These are phyloP conservation scores for Platanista minor DNA, from an alignment of 2,113 vertebrate genomes.

Conservation along the genomic window DNA sequence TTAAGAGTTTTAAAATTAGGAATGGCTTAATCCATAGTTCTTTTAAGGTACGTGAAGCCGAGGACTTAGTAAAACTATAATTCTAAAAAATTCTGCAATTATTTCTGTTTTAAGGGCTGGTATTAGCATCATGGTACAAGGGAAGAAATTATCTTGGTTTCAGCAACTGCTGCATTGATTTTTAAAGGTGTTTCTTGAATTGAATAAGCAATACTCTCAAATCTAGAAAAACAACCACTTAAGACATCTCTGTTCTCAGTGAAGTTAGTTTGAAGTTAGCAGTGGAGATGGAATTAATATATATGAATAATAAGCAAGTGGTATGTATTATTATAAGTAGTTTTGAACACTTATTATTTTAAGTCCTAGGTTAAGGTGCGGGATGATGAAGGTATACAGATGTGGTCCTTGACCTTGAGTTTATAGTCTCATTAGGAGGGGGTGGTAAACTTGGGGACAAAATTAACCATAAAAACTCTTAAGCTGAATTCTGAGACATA, in stretches of 20 bases:
- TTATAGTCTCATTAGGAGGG: not conserved
- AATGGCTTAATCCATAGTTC: not conserved
- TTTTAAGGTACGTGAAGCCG: not conserved
- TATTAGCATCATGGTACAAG: not conserved
- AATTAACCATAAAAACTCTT: not conserved
- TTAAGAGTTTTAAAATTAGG: not conserved
- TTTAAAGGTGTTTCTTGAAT: not conserved
- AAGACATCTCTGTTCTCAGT: not conserved
- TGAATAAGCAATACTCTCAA: not conserved
- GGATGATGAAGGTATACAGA: not conserved
- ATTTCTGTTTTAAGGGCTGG: not conserved
- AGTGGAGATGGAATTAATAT: not conserved
- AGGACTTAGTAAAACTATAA: not conserved
- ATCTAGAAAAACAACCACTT: not conserved
- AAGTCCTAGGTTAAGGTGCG: not conserved
- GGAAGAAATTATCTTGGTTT: slow-evolving; percentile 13
- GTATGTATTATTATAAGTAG: not conserved
- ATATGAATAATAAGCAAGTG: not conserved
- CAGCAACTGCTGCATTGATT: not conserved
- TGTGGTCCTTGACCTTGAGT: not conserved
- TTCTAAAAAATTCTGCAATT: not conserved
- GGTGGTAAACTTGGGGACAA: not conserved
- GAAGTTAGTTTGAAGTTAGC: slow-evolving; percentile 6
- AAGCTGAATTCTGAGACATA: not conserved
- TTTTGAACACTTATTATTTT: not conserved